These are phyloP conservation scores for Ceraclea dissimilis DNA, from an alignment of 2,888 invertebrate species.

Conservation along the genomic window DNA sequence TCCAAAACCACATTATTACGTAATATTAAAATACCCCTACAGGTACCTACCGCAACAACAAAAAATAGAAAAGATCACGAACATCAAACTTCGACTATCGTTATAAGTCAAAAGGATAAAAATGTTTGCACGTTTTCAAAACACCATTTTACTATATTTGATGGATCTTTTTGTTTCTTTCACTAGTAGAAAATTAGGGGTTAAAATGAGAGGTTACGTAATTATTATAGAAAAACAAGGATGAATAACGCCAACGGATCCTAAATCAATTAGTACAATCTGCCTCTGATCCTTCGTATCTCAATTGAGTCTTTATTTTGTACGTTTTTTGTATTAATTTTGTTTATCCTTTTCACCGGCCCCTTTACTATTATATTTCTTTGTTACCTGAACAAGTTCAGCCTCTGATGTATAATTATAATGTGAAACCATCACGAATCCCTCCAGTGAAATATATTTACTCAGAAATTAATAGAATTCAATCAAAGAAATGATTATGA, in stretches of 20 bases:
- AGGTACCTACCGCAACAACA: neutral
- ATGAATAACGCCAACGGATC: slow-evolving; percentile 11
- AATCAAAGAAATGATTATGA: neutral
- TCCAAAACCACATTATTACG: neutral
- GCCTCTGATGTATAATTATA: neutral
- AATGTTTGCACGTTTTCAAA: too few relatives aligned
- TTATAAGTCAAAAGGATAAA: too few relatives aligned
- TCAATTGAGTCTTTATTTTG: slow-evolving; percentile 21
- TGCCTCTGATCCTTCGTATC: slow-evolving; percentile 17
- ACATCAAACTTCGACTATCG: neutral
- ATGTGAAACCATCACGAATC: neutral
- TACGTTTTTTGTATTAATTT: neutral
- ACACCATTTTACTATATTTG: too few relatives aligned
- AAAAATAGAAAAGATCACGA: neutral
- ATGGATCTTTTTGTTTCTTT: too few relatives aligned
- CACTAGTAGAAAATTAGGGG: neutral
- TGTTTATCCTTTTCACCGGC: neutral
- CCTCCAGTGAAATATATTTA: neutral
- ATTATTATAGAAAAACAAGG: slow-evolving; percentile 3
- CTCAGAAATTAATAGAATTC: slow-evolving; percentile 1
- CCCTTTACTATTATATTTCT: neutral
- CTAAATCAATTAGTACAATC: slow-evolving; percentile 22
- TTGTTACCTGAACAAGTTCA: too few relatives aligned
- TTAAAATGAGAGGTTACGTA: neutral
- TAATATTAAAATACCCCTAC: neutral